phyloP scores from a whole-genome alignment of 2,797 vertebrate species.

The Tenualosa ilisha region DNA sequence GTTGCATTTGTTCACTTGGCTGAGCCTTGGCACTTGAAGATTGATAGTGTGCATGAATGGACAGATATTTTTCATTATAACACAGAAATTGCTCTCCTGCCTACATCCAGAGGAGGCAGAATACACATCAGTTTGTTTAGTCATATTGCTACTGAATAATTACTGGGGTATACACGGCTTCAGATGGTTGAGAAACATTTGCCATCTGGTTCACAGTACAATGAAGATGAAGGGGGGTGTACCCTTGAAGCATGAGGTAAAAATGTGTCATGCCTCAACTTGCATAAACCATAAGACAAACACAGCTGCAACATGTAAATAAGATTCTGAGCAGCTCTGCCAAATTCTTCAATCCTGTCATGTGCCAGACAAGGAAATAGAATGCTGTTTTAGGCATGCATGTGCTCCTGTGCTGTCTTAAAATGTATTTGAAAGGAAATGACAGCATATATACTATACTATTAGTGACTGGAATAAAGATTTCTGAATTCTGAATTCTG shows the following conservation, averaged over 20 bases:
- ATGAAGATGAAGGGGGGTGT: background rate
- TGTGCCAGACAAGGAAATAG: background rate
- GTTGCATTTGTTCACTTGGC: slow-evolving; percentile 29
- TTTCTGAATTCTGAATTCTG: background rate
- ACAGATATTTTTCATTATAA: slow-evolving; percentile 40
- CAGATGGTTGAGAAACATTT: background rate
- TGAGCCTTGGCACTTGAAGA: slow-evolving; percentile 33
- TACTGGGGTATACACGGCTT: slow-evolving; percentile 25
- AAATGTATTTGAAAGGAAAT: background rate
- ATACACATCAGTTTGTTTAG: slow-evolving; percentile 38
- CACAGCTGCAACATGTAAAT: slow-evolving; percentile 12
- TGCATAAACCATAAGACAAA: background rate
- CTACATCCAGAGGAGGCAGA: slow-evolving; percentile 42
- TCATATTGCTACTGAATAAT: slow-evolving; percentile 41
- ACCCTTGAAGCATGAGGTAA: background rate
- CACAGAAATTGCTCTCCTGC: slow-evolving; percentile 14
- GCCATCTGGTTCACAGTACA: slow-evolving; percentile 18
- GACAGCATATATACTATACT: background rate
- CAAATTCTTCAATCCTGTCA: background rate
- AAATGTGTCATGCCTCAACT: background rate
- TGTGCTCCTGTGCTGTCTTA: background rate
- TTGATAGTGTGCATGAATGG: slow-evolving; percentile 36
- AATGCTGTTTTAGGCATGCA: background rate
- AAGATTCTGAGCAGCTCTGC: background rate
- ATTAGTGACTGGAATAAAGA: background rate